These are phyloP conservation scores for Euphydryas editha DNA, from an alignment of 2,888 invertebrate species.

Conservation along the genomic window DNA sequence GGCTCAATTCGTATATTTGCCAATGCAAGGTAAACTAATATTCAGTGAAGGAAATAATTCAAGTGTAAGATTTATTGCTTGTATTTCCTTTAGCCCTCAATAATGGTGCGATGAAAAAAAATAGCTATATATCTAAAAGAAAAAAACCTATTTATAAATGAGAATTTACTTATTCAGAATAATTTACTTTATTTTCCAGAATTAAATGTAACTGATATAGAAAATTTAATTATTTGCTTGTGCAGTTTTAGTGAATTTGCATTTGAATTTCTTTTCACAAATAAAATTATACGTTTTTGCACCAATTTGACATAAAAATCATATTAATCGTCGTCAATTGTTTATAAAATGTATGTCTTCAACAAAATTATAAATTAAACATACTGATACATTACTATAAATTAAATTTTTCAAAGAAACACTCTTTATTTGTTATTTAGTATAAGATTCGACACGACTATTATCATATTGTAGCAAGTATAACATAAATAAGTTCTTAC, in stretches of 20 bases:
- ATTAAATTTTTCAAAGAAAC: neutral
- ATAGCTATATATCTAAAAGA: neutral
- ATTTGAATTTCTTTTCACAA: too few relatives aligned
- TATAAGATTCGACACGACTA: constrained; percentile 16
- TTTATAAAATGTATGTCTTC: too few relatives aligned
- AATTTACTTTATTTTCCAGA: too few relatives aligned
- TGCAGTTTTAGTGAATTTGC: too few relatives aligned
- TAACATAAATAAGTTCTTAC: too few relatives aligned
- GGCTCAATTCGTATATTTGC: constrained; percentile 7
- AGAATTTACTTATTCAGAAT: too few relatives aligned
- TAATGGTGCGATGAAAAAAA: neutral
- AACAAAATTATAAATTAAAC: neutral
- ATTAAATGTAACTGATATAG: too few relatives aligned
- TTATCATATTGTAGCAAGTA: neutral
- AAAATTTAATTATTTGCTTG: too few relatives aligned
- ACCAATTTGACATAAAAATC: too few relatives aligned
- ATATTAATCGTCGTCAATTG: too few relatives aligned
- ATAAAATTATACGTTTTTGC: too few relatives aligned
- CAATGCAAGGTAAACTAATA: neutral
- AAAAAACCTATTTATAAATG: neutral
- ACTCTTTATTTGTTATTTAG: neutral
- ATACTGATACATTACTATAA: neutral
- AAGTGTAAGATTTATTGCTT: neutral
- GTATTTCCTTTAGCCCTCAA: constrained; percentile 5
- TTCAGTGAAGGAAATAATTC: constrained; percentile 1